phyloP scores from a whole-genome alignment of 2,888 invertebrate genomes.

The Gasteruption jaculator region DNA sequence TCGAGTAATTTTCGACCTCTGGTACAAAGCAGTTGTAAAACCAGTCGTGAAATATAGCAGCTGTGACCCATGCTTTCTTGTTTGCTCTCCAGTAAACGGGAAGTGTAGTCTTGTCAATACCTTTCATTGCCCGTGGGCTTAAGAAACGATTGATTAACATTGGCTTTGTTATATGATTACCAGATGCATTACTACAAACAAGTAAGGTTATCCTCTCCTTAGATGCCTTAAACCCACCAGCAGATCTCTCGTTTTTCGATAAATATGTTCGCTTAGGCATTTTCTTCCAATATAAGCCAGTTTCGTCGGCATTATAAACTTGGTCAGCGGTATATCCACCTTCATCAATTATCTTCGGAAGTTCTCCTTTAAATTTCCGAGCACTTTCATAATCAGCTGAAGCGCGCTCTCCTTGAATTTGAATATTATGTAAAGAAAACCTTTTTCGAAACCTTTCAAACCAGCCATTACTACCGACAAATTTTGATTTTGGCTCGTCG shows the following conservation, averaged over 20 bases:
- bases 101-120: conserved; percentile 11
- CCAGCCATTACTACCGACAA: conserved; percentile 18
- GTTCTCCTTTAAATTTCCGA: conserved; percentile 9
- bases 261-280: conserved; percentile 7
- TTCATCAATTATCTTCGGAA: conserved; percentile 16
- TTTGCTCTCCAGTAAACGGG: conserved; percentile 6
- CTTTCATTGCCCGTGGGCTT: conserved; percentile 14
- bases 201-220: conserved; percentile 6
- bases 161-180: conserved; percentile 9
- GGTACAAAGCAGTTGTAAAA: conserved; percentile 6
- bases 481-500: conserved; percentile 2
- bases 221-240: conserved; percentile 6
- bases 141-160: conserved; percentile 11
- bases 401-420: conserved; percentile 16
- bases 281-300: conserved; percentile 15
- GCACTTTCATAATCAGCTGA: conserved; percentile 14
- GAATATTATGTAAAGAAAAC: conserved; percentile 11
- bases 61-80: conserved; percentile 9
- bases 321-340: conserved; percentile 18
- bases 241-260: conserved; percentile 4
- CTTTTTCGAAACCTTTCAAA: conserved; percentile 13
- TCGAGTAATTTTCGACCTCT: conserved; percentile 2
- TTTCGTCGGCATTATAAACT: conserved; percentile 14
- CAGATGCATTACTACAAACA: conserved; percentile 10
- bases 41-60: conserved; percentile 6